Evolutionary conservation across 2,888 invertebrate genomes (phyloP).

Genomic region (Elysia crispata): DNA sequence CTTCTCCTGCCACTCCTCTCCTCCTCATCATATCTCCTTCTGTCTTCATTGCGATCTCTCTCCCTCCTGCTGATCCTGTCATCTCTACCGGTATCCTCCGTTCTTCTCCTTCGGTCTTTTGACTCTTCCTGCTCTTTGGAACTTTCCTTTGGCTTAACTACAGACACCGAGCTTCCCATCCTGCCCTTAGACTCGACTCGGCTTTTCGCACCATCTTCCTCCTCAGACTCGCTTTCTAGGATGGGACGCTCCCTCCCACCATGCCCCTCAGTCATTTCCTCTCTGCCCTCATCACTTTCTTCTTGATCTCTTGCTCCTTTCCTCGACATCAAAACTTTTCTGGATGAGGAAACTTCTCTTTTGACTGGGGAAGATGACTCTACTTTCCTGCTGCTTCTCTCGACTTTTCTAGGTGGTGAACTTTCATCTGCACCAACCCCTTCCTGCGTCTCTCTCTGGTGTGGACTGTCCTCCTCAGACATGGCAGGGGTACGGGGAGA

Average conservation of each 20-base stretch:
- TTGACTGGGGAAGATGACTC: no score
- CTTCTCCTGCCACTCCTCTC: conserved; percentile 22
- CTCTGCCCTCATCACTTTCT: conserved; percentile 18
- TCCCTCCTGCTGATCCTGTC: neutral
- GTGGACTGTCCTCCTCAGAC: neutral
- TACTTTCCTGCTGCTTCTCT: no score
- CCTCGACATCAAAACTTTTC: no score
- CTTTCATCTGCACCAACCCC: no score
- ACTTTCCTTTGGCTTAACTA: conserved; percentile 9
- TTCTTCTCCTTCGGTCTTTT: neutral
- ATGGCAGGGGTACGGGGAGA: neutral
- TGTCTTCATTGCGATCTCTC: conserved; percentile 21
- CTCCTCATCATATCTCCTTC: conserved; percentile 16
- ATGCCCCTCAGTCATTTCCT: conserved; percentile 31
- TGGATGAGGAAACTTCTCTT: no score
- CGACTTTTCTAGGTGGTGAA: no score
- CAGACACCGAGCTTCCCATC: conserved; percentile 40
- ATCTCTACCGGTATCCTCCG: neutral
- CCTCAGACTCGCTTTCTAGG: conserved; percentile 35
- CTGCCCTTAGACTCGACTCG: conserved; percentile 16
- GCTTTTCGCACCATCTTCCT: conserved; percentile 17
- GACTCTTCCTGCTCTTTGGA: conserved; percentile 18
- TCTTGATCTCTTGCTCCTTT: neutral
- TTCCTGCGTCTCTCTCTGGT: no score
- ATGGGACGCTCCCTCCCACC: conserved; percentile 32